These are phyloP conservation scores for Nephotettix cincticeps DNA, from an alignment of 1,140 invertebrate species.

Conservation along the genomic window DNA sequence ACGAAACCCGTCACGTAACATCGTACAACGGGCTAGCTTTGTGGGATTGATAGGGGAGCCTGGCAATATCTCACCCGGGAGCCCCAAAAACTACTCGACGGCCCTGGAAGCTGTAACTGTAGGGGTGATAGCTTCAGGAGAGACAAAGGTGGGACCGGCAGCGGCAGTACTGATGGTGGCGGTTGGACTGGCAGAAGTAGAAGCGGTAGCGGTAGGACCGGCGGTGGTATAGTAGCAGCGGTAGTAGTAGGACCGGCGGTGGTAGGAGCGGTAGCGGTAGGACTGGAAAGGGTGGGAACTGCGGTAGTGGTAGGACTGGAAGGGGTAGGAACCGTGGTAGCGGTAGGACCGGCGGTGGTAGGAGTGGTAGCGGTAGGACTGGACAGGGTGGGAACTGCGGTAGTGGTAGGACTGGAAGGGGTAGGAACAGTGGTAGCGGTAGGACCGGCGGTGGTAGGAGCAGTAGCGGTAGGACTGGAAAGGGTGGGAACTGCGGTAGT, in stretches of 20 bases:
- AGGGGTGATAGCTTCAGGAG: not conserved
- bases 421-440: constrained; percentile 4
- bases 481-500: not conserved
- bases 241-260: not conserved
- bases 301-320: not conserved
- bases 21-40: too few species aligned
- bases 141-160: not conserved
- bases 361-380: not conserved
- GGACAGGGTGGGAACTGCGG: not conserved
- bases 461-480: not conserved
- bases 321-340: not conserved
- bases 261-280: not conserved
- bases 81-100: too few species aligned
- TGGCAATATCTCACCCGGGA: too few species aligned
- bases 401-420: not conserved
- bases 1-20: too few species aligned
- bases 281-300: not conserved
- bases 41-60: too few species aligned
- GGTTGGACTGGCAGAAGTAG: not conserved
- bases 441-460: not conserved
- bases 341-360: constrained; percentile 2
- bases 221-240: not conserved
- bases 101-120: not conserved
- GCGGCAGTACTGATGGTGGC: not conserved
- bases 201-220: not conserved